Evolutionary conservation across 2,113 vertebrate genomes (phyloP).

Genomic region (Calcarius ornatus): DNA sequence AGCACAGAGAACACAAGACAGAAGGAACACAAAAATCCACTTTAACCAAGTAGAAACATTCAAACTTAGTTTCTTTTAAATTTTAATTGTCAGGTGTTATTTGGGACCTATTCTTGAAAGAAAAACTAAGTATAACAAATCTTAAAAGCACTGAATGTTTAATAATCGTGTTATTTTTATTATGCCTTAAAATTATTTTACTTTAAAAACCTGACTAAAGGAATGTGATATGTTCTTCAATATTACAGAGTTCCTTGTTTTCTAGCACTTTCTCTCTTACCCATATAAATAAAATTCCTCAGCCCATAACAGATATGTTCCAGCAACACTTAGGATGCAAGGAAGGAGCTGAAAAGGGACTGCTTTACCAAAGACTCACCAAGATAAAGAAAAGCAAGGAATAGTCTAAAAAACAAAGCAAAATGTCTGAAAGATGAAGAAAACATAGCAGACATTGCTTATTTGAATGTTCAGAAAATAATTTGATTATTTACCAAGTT

Average conservation of each 20-base stretch:
- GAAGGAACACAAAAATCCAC: conserved; percentile 86
- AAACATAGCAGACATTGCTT: background rate
- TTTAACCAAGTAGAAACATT: conserved; percentile 72
- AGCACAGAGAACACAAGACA: conserved; percentile 80
- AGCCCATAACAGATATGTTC: background rate
- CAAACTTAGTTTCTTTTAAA: conserved; percentile 50
- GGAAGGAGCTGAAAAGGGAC: background rate
- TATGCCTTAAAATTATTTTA: background rate
- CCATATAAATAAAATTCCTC: background rate
- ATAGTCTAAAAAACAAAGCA: background rate
- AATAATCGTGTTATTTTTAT: background rate
- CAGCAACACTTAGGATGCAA: background rate
- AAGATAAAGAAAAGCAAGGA: background rate
- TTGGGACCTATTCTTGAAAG: conserved; percentile 25
- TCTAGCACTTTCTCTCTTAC: background rate
- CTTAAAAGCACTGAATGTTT: background rate
- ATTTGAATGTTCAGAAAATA: background rate
- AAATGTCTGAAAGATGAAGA: background rate
- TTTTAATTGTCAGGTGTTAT: conserved; percentile 36
- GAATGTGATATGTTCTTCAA: background rate
- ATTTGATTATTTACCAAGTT: no score
- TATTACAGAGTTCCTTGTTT: conserved; percentile 15
- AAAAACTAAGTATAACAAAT: background rate
- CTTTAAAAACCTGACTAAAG: background rate
- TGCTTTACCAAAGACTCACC: background rate